phyloP scores from a whole-genome alignment of 2,888 invertebrate species.

The Gari tellinella region DNA sequence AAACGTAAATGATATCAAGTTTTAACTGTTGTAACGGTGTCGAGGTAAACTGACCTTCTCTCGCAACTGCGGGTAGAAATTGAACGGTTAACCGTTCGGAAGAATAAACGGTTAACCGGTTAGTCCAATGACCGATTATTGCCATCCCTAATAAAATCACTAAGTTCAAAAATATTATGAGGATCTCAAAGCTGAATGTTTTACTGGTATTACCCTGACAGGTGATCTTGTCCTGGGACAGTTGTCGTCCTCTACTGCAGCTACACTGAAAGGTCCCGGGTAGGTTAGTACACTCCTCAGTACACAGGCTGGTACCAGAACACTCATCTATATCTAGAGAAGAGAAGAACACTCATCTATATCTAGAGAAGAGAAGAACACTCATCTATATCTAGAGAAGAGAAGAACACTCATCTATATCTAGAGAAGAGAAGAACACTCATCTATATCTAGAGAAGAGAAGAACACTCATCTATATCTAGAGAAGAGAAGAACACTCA shows the following conservation, averaged over 20 bases:
- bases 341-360: not conserved
- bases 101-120: too few relatives aligned
- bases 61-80: too few relatives aligned
- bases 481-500: conserved; percentile 29
- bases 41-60: too few relatives aligned
- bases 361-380: conserved; percentile 15
- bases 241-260: conserved; percentile 25
- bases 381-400: conserved; percentile 37
- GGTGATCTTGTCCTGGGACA: conserved; percentile 12
- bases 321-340: conserved; percentile 44
- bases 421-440: conserved; percentile 32
- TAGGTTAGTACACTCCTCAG: conserved; percentile 29
- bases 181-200: too few relatives aligned
- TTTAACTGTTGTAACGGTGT: too few relatives aligned
- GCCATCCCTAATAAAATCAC: too few relatives aligned
- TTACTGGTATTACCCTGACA: conserved; percentile 43
- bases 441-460: conserved; percentile 31
- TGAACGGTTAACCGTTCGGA: too few relatives aligned
- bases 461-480: conserved; percentile 45
- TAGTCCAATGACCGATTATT: too few relatives aligned
- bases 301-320: conserved; percentile 27
- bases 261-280: conserved; percentile 22
- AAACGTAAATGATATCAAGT: too few relatives aligned
- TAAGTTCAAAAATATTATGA: too few relatives aligned
- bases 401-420: conserved; percentile 37